phyloP scores from a whole-genome alignment of 1,140 invertebrate genomes.

The Drosophila chauvacae region DNA sequence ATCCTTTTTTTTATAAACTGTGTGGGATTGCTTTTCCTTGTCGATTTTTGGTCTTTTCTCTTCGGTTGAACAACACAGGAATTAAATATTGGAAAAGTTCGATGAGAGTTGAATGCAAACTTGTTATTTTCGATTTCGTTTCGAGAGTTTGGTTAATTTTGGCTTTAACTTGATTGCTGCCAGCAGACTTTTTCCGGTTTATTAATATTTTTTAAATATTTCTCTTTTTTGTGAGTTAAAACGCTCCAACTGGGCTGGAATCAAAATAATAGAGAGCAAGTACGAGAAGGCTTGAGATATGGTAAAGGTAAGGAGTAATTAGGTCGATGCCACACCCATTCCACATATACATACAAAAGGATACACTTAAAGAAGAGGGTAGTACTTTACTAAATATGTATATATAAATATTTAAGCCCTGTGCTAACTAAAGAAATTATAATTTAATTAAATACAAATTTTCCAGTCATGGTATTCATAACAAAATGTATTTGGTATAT shows the following conservation, averaged over 20 bases:
- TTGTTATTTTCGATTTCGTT: slow-evolving; percentile 9
- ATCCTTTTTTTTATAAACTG: slow-evolving; percentile 13
- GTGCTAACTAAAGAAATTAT: not conserved
- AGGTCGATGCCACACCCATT: slow-evolving; percentile 48
- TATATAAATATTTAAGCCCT: not conserved
- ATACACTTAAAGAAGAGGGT: not conserved
- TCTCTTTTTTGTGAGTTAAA: not conserved
- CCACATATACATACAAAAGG: slow-evolving; percentile 7
- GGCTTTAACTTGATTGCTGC: slow-evolving; percentile 59
- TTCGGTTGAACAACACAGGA: slow-evolving; percentile 39
- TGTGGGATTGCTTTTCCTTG: slow-evolving; percentile 49
- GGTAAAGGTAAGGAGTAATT: slow-evolving; percentile 21
- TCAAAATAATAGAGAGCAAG: slow-evolving; percentile 1
- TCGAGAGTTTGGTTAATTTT: slow-evolving; percentile 20
- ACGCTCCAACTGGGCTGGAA: slow-evolving; percentile 54
- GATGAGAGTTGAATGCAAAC: slow-evolving; percentile 33
- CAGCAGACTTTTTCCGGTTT: slow-evolving; percentile 55
- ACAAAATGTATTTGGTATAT: not conserved
- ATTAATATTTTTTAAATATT: not conserved
- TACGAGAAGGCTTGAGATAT: not conserved
- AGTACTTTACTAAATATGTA: not conserved
- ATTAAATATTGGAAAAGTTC: slow-evolving; percentile 33
- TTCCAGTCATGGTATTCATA: not conserved
- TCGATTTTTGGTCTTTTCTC: slow-evolving; percentile 22
- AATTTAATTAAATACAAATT: not conserved